phyloP scores from a whole-genome alignment of 2,797 vertebrate genomes.

The Myiotriccus ornatus region DNA sequence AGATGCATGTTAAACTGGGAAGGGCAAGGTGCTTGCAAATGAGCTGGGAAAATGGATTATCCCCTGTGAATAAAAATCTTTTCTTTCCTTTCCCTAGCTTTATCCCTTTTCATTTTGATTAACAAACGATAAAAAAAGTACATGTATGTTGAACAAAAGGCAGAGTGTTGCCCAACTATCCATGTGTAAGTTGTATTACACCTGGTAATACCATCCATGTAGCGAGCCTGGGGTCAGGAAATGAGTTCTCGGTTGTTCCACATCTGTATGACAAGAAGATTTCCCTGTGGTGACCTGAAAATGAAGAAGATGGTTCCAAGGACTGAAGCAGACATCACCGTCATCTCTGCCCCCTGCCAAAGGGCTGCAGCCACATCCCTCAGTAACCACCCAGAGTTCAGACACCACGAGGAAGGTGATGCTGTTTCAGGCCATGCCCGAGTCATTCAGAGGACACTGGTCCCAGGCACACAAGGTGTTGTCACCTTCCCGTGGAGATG shows the following conservation, averaged over 20 bases:
- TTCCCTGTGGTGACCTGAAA: neutral
- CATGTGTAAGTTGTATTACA: neutral
- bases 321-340: neutral
- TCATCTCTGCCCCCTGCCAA: neutral
- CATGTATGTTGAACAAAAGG: neutral
- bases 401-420: neutral
- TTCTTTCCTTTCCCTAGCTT: neutral
- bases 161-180: neutral
- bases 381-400: rapidly evolving
- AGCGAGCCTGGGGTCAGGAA: neutral
- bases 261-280: neutral
- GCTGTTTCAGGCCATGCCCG: rapidly evolving
- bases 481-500: neutral
- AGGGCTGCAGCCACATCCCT: neutral
- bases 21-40: neutral
- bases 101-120: neutral
- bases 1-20: neutral
- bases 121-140: neutral
- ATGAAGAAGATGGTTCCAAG: neutral
- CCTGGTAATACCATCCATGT: neutral
- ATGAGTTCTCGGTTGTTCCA: neutral
- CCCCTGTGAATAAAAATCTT: neutral
- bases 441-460: neutral
- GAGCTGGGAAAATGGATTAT: neutral
- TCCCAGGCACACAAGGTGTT: neutral